Conservation (phyloP, 2,113 vertebrate species). For the Deroptyus accipitrinus region DNA sequence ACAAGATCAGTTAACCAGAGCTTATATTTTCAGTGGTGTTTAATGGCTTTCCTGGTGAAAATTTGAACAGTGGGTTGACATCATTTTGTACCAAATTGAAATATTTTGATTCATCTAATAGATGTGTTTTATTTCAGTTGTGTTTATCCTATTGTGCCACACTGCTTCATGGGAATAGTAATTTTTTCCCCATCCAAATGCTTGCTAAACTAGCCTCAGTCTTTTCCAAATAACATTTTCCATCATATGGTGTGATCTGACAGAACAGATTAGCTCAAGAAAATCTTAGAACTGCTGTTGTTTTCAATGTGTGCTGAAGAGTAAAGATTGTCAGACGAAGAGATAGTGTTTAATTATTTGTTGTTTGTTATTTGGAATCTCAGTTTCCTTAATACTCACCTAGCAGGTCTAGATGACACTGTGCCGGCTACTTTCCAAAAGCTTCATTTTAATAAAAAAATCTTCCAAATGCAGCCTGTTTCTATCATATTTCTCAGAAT, state of each 20-base stretch:
- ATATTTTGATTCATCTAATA: neutral
- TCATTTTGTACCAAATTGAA: neutral
- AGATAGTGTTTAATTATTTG: neutral
- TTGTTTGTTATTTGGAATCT: neutral
- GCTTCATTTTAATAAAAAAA: neutral
- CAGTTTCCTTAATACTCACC: neutral
- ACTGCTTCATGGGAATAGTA: neutral
- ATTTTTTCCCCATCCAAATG: neutral
- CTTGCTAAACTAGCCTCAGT: neutral
- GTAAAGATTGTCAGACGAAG: neutral
- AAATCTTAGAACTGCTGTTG: neutral
- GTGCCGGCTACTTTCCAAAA: neutral
- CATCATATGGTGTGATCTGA: neutral
- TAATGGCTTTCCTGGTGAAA: neutral
- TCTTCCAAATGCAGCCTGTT: neutral
- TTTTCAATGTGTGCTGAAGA: neutral
- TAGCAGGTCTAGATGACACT: neutral
- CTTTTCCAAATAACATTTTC: neutral
- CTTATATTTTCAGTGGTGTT: neutral
- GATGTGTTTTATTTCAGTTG: neutral
- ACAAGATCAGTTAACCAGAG: neutral
- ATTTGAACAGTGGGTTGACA: neutral
- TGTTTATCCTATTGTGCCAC: neutral
- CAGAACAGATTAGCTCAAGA: neutral
- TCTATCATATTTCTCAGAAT: neutral